Conservation (phyloP, 2,888 invertebrate species). For the Disparrhopalites patrizii region DNA sequence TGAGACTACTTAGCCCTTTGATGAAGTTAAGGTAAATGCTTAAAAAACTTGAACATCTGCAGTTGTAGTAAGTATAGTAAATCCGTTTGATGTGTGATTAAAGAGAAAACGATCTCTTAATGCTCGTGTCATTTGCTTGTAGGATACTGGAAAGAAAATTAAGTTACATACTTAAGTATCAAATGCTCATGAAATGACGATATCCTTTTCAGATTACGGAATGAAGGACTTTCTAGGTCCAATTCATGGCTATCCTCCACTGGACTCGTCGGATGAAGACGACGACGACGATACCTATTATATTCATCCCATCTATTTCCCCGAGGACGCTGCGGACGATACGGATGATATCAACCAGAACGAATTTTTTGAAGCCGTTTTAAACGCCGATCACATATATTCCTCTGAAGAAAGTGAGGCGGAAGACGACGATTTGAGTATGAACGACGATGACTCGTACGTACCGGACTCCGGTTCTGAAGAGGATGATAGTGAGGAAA, state of each 20-base stretch:
- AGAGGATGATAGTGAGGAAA: slow-evolving; percentile 2
- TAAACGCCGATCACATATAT: not conserved
- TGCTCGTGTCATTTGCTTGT: no score
- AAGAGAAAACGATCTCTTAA: no score
- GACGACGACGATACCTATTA: slow-evolving; percentile 10
- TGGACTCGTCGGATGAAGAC: slow-evolving; percentile 10
- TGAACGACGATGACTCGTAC: not conserved
- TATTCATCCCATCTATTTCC: slow-evolving; percentile 3
- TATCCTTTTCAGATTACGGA: not conserved
- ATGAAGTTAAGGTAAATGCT: no score
- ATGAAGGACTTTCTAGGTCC: slow-evolving; percentile 24
- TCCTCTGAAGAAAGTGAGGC: not conserved
- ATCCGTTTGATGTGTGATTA: no score
- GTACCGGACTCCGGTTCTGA: not conserved
- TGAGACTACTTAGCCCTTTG: no score
- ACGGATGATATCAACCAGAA: not conserved
- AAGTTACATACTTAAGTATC: no score
- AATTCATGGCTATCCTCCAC: not conserved
- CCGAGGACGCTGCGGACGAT: not conserved
- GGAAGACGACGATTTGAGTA: not conserved
- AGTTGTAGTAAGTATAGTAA: no score
- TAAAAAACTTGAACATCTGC: no score
- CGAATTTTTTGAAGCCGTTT: not conserved
- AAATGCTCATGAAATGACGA: no score
- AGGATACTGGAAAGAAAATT: no score